Evolutionary conservation across 2,113 vertebrate genomes (phyloP).

Genomic region (Delphinapterus leucas): DNA sequence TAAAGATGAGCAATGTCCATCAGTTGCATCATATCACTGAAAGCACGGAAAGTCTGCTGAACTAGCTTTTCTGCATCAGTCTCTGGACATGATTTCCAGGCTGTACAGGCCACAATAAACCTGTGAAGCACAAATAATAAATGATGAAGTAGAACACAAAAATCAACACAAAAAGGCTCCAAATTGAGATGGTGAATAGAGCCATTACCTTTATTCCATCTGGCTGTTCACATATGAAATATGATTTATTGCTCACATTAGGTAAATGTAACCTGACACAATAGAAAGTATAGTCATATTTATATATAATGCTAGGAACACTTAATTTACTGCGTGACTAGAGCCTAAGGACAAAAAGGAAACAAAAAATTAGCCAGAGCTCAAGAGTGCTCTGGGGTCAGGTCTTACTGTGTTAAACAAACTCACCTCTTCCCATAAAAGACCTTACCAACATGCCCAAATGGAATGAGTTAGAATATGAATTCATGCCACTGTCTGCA

Average conservation of each 20-base stretch:
- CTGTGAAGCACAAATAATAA: conserved; percentile 74
- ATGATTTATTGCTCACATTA: background rate
- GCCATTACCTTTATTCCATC: background rate
- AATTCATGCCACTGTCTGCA: background rate
- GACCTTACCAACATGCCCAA: background rate
- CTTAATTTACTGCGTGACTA: background rate
- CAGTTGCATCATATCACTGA: conserved; percentile 90
- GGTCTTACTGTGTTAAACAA: background rate
- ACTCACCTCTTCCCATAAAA: background rate
- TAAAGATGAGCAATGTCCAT: conserved; percentile 87
- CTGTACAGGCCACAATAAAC: conserved; percentile 84
- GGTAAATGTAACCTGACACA: background rate
- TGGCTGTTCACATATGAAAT: background rate
- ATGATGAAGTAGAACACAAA: conserved; percentile 23
- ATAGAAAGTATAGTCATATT: background rate
- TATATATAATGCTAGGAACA: background rate
- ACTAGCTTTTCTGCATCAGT: conserved; percentile 89
- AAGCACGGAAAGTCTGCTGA: conserved; percentile 81
- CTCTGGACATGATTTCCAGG: conserved; percentile 92
- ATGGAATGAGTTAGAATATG: background rate
- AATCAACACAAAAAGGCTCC: background rate
- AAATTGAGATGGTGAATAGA: background rate
- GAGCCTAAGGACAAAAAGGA: background rate
- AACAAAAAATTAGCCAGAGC: background rate
- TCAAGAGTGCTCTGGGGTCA: background rate